These are phyloP conservation scores for Temnothorax curvispinosus DNA, from an alignment of 1,140 invertebrate species.

Conservation along the genomic window DNA sequence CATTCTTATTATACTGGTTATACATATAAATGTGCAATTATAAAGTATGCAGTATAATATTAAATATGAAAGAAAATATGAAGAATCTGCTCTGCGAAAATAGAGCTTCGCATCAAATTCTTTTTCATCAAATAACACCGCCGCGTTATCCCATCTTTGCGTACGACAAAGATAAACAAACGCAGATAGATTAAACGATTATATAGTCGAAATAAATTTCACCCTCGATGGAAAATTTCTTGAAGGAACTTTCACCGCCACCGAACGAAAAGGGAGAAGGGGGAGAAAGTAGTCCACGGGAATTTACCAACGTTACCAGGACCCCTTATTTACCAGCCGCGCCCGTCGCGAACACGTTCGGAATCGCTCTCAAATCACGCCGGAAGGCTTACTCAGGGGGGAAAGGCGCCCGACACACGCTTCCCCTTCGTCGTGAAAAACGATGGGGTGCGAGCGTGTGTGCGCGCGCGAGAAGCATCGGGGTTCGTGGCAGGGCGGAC, in stretches of 20 bases:
- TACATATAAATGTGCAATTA: background rate
- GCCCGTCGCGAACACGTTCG: constrained; percentile 43
- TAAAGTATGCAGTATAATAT: background rate
- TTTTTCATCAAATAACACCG: background rate
- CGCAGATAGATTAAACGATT: constrained; percentile 42
- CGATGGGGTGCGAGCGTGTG: background rate
- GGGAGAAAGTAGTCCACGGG: background rate
- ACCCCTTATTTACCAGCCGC: constrained; percentile 43
- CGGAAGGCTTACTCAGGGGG: constrained; percentile 40
- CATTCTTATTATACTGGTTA: background rate
- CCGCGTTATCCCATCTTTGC: constrained; percentile 6
- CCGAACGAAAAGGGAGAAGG: background rate
- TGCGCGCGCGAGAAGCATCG: background rate
- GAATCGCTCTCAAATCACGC: constrained; percentile 50
- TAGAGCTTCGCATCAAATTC: background rate
- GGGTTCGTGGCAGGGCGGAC: constrained; percentile 24
- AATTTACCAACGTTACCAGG: constrained; percentile 44
- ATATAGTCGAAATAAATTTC: constrained; percentile 31
- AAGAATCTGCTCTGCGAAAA: background rate
- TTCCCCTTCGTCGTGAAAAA: constrained; percentile 28
- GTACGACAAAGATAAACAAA: constrained; percentile 28
- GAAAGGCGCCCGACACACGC: background rate
- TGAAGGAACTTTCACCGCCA: background rate
- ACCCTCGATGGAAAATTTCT: constrained; percentile 32
- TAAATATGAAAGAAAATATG: background rate